Conservation (phyloP, 2,888 invertebrate genomes). For the Drosophila nigricruria region DNA sequence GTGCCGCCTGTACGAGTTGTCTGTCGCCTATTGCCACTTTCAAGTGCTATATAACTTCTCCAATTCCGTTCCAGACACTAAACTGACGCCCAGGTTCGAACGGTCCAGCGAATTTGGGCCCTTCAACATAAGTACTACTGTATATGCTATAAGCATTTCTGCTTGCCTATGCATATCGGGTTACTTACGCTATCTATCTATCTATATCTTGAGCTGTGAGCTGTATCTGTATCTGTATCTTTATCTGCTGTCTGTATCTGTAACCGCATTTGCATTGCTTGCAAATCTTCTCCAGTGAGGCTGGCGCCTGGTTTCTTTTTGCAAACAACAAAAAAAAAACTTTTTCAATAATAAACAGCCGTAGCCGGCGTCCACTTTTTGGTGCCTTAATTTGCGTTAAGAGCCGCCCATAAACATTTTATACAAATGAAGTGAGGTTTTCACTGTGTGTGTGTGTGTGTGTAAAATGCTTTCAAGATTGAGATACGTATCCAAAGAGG, state of each 20-base stretch:
- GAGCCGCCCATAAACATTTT: conserved; percentile 59
- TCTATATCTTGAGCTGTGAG: conserved; percentile 28
- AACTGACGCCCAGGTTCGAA: conserved; percentile 54
- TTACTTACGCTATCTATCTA: conserved; percentile 27
- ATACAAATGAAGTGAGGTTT: conserved; percentile 42
- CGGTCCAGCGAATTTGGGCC: conserved; percentile 64
- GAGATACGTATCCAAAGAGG: conserved; percentile 45
- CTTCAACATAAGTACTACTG: conserved; percentile 21
- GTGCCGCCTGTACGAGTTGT: conserved; percentile 9
- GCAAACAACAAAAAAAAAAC: conserved; percentile 48
- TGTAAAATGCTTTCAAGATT: conserved; percentile 40
- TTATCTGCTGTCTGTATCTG: conserved; percentile 27
- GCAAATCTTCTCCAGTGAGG: conserved; percentile 57
- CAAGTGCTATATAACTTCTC: conserved; percentile 21
- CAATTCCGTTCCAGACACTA: conserved; percentile 67
- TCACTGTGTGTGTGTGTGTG: conserved; percentile 35
- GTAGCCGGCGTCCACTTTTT: conserved; percentile 62
- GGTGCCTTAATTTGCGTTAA: conserved; percentile 67
- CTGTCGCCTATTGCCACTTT: conserved; percentile 50
- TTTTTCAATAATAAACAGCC: conserved; percentile 69
- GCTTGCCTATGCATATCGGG: conserved; percentile 39
- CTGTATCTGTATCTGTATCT: conserved; percentile 28
- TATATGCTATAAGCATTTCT: conserved; percentile 16
- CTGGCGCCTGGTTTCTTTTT: conserved; percentile 62
- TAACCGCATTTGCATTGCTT: conserved; percentile 38